A percentile compares a stretch with the other conserved stretches of the same genome.
These are phyloP conservation scores for Eupristina koningsbergeri DNA, from an alignment of 1,140 invertebrate genomes.

Conservation along the genomic window DNA sequence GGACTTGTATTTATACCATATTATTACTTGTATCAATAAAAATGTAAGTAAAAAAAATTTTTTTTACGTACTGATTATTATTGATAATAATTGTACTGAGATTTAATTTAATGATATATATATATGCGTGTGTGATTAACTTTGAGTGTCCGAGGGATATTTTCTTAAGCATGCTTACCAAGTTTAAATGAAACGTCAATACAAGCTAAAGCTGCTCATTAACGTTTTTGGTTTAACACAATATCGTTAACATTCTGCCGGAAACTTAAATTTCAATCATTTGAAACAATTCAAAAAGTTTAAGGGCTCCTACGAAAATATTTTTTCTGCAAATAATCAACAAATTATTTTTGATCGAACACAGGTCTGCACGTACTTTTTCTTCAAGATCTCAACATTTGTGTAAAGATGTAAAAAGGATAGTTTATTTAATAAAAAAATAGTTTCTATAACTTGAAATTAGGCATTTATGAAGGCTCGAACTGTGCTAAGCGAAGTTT, in stretches of 20 bases:
- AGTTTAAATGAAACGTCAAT: background rate
- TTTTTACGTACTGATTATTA: background rate
- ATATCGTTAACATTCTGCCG: background rate
- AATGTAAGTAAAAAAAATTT: background rate
- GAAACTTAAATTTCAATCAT: background rate
- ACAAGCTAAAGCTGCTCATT: background rate
- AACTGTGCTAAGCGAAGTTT: constrained; percentile 13
- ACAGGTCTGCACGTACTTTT: background rate
- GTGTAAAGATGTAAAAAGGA: background rate
- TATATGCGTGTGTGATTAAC: background rate
- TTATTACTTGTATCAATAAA: too few species aligned
- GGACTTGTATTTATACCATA: too few species aligned
- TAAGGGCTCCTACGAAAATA: background rate
- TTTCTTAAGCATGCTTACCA: background rate
- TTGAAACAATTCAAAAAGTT: background rate
- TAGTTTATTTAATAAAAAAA: background rate
- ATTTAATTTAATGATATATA: background rate
- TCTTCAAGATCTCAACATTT: background rate
- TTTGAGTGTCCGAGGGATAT: background rate
- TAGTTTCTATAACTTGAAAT: constrained; percentile 17
- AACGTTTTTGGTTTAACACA: background rate
- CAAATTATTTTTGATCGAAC: background rate
- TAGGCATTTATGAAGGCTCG: constrained; percentile 11
- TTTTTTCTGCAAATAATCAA: background rate
- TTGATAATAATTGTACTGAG: too few species aligned